These are phyloP conservation scores for Drosophila sp. DNA, from an alignment of 1,140 invertebrate genomes.

Conservation along the genomic window DNA sequence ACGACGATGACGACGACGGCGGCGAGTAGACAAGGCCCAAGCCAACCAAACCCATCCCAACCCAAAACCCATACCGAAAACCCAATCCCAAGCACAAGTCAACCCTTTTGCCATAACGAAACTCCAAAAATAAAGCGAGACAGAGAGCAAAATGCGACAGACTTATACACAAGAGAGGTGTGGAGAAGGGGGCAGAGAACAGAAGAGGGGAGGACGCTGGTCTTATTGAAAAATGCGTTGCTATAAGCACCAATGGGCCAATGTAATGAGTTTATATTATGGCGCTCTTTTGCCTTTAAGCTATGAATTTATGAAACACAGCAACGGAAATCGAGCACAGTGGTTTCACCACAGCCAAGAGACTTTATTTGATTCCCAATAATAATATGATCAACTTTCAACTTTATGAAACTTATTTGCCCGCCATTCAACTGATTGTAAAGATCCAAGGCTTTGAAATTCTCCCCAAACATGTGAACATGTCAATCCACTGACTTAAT, in stretches of 20 bases:
- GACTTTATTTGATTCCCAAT: no score
- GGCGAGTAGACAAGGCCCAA: neutral
- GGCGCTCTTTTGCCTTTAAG: slow-evolving; percentile 46
- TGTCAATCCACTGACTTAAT: no score
- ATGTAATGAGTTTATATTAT: slow-evolving; percentile 56
- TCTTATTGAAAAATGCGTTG: slow-evolving; percentile 58
- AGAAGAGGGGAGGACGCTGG: neutral
- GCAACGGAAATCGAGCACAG: slow-evolving; percentile 16
- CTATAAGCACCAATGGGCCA: slow-evolving; percentile 46
- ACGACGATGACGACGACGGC: neutral
- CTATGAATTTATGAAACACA: slow-evolving; percentile 55
- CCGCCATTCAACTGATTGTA: no score
- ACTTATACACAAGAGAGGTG: neutral
- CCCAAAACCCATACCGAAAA: neutral
- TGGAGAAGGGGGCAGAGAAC: no score
- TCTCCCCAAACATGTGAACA: no score
- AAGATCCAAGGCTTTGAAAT: no score
- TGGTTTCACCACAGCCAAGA: slow-evolving; percentile 16
- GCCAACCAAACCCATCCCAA: neutral
- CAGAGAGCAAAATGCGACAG: neutral
- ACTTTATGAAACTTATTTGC: no score
- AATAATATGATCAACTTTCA: no score
- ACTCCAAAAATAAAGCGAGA: slow-evolving; percentile 29
- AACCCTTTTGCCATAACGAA: slow-evolving; percentile 67
- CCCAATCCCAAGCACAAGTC: slow-evolving; percentile 8